Base-by-base conservation (phyloP, 2,113 vertebrate genomes). In the Apeltes quadracus region DNA sequence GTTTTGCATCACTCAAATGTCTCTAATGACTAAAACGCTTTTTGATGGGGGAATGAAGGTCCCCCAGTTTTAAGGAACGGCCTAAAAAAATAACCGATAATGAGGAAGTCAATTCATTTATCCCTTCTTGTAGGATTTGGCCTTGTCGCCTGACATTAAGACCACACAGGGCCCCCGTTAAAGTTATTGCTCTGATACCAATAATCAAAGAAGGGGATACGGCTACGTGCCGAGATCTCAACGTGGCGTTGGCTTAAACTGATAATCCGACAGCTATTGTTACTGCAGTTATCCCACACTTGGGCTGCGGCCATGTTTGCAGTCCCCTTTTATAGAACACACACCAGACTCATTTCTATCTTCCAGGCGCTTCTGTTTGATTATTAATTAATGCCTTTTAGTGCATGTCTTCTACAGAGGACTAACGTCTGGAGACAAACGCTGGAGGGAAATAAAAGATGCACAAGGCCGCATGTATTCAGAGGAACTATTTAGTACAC, bases 181-280 rank as follows among this genome's bases (percentile, higher is more conserved):
- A n/a, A 29, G 29, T 78, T 70, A 73, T 44, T 70, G 56, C 67
- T 80, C 53, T 68, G 69, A 76, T 66, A 59, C 54, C 39, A 59
- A 81, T 51, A 82, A 73, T 82, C 63, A 85, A 79, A 76, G 36
- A 63, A 78, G 68, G 57, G 38, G 48, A 57, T 69, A 55, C 18
- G 64, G 46, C 68, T 79, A 44, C 68, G 53, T 72, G 66, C 67
- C 25, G 25, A 82, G 68, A 82, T 81, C 50, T 72, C 51, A 66
- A 81, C 70, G 76, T 81, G 51, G 53, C 51, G 63, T 64, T 79
- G 58, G 68, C 29, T 79, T 79, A 62, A 75, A 78, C 57, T 61
- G 68, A 69, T 78, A 84, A 83, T 81, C 81, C 84, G 84, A 82
- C 84, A 83, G 82, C 62, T 81, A 83, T 84, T 86, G 77, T 85